Conservation (phyloP, 2,888 invertebrate species). For the Villa cingulata region DNA sequence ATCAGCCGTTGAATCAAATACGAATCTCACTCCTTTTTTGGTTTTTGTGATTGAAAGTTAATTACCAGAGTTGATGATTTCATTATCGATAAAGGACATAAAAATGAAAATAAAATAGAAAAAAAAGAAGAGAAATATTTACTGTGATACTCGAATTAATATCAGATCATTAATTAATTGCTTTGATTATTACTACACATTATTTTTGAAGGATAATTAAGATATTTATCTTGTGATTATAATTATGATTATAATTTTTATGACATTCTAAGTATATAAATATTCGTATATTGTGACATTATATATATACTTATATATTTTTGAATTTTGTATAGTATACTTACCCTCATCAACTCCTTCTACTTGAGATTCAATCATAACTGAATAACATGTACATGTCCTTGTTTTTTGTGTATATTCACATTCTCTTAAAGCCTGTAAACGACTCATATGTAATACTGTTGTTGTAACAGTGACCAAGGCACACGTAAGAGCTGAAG, state of each 20-base stretch:
- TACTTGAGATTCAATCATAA: conserved; percentile 52
- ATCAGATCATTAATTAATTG: too few relatives aligned
- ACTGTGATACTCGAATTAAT: too few relatives aligned
- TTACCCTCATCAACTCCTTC: conserved; percentile 44
- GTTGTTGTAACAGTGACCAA: conserved; percentile 76
- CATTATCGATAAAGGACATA: neutral
- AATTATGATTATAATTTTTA: too few relatives aligned
- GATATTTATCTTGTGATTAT: too few relatives aligned
- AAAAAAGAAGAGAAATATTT: too few relatives aligned
- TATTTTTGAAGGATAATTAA: too few relatives aligned
- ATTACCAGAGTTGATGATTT: neutral
- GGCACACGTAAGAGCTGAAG: conserved; percentile 76
- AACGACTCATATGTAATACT: conserved; percentile 78
- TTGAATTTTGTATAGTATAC: neutral
- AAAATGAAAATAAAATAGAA: too few relatives aligned
- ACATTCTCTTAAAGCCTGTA: conserved; percentile 76
- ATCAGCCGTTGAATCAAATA: conserved; percentile 74
- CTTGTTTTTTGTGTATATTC: conserved; percentile 68
- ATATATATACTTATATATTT: too few relatives aligned
- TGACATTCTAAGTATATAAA: too few relatives aligned
- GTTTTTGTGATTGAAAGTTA: neutral
- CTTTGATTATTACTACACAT: too few relatives aligned
- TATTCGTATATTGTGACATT: too few relatives aligned
- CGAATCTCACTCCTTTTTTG: conserved; percentile 54
- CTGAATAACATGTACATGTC: conserved; percentile 65